phyloP scores from a whole-genome alignment of 2,888 invertebrate genomes.

The Ernsta delagoae region DNA sequence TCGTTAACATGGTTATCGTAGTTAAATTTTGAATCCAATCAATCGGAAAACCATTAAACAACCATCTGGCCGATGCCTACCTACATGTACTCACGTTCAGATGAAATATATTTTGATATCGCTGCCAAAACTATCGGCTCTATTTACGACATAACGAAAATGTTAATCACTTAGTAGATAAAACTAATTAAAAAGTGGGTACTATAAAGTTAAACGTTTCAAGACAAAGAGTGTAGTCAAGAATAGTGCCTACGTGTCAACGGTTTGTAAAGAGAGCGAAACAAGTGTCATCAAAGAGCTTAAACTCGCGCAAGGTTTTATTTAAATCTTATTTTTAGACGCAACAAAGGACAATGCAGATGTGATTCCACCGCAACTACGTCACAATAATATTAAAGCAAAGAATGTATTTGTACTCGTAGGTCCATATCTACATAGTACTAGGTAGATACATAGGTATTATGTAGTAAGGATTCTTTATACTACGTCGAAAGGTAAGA shows the following conservation, averaged over 20 bases:
- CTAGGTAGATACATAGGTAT: too few relatives aligned
- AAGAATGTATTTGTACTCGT: too few relatives aligned
- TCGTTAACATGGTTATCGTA: too few relatives aligned
- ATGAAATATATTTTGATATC: conserved; percentile 7
- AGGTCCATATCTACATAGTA: too few relatives aligned
- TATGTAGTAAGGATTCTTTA: too few relatives aligned
- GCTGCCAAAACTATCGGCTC: not conserved
- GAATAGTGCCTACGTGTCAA: conserved; percentile 14
- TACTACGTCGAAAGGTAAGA: too few relatives aligned
- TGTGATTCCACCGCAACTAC: conserved; percentile 15
- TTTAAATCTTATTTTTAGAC: conserved; percentile 16
- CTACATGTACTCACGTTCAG: too few relatives aligned
- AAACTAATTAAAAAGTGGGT: not conserved
- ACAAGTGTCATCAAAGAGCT: conserved; percentile 13
- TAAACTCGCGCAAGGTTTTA: conserved; percentile 15
- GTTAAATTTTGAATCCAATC: too few relatives aligned
- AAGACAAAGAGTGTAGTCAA: conserved; percentile 2
- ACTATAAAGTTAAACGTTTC: not conserved
- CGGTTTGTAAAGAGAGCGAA: conserved; percentile 13
- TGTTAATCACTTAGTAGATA: not conserved
- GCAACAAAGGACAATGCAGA: conserved; percentile 21
- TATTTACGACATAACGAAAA: conserved; percentile 9
- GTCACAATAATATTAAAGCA: conserved; percentile 17
- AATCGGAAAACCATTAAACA: conserved; percentile 20
- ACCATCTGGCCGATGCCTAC: too few relatives aligned